phyloP scores from a whole-genome alignment of 2,888 invertebrate genomes.

The Smittia aterrima region DNA sequence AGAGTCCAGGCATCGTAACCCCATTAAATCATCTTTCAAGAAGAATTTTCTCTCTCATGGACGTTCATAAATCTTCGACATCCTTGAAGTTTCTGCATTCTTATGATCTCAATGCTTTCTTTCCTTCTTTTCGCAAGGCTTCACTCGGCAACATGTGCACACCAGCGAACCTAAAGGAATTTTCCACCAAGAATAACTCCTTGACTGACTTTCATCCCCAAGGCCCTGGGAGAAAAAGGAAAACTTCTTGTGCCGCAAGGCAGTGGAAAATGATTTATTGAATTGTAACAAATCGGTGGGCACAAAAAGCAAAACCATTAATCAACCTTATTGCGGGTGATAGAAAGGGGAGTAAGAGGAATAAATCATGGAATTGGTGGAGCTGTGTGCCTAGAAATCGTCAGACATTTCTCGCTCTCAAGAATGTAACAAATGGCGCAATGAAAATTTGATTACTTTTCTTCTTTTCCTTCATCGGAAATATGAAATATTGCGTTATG shows the following conservation, averaged over 20 bases:
- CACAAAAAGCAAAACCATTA: constrained; percentile 38
- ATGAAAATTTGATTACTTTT: constrained; percentile 36
- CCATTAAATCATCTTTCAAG: not conserved
- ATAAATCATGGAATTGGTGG: constrained; percentile 39
- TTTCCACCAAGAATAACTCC: constrained; percentile 11
- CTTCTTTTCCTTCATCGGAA: not conserved
- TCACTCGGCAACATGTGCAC: constrained; percentile 4
- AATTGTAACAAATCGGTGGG: constrained; percentile 41
- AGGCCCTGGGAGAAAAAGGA: not conserved
- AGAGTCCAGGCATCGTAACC: not conserved
- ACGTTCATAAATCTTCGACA: constrained; percentile 3
- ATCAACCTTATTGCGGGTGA: constrained; percentile 32
- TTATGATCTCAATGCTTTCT: not conserved
- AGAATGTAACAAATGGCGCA: constrained; percentile 40
- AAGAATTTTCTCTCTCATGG: constrained; percentile 6
- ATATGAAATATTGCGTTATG: constrained; percentile 17
- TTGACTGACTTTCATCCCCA: not conserved
- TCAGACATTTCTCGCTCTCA: not conserved
- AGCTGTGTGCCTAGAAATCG: not conserved
- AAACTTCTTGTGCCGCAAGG: constrained; percentile 24
- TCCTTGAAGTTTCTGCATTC: not conserved
- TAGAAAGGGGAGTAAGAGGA: not conserved
- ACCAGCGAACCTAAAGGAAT: not conserved
- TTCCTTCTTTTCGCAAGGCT: not conserved
- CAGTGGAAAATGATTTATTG: constrained; percentile 42